Percentiles rank a stretch among this genome's conserved stretches.
These are phyloP conservation scores for Propithecus deckenii DNA, from an alignment of 2,797 vertebrate species.

Conservation along the genomic window DNA sequence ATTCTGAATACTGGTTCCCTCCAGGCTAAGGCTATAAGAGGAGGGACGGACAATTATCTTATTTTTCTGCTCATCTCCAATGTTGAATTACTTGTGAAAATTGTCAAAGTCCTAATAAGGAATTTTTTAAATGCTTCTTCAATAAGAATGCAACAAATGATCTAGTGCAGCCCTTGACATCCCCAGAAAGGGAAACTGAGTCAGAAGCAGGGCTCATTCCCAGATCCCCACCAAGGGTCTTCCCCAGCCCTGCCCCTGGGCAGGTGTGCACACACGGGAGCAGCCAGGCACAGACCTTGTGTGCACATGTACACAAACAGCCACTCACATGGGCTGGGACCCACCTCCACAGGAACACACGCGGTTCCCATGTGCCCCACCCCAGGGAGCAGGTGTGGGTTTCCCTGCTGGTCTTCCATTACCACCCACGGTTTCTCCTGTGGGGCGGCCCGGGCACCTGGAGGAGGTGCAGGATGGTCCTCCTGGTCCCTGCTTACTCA, in stretches of 20 bases:
- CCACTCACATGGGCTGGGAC: accelerated
- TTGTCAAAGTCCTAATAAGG: neutral
- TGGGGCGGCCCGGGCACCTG: neutral
- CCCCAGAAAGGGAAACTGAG: neutral
- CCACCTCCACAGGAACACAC: neutral
- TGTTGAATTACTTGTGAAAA: neutral
- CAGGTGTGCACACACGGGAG: too few relatives aligned
- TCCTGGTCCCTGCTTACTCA: neutral
- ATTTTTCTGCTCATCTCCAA: neutral
- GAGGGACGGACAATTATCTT: neutral
- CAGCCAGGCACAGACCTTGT: neutral
- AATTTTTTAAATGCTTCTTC: neutral
- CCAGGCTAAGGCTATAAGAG: neutral
- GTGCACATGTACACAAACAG: neutral
- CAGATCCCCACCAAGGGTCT: neutral
- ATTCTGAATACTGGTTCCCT: too few relatives aligned
- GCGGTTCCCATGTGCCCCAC: neutral
- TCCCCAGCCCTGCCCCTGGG: neutral
- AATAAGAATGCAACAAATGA: neutral
- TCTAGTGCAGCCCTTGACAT: neutral
- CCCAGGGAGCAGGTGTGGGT: neutral
- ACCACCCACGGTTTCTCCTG: neutral
- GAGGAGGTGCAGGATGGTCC: neutral
- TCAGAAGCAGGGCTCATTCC: neutral
- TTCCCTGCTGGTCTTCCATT: neutral